A percentile compares a stretch with the other conserved stretches of the same genome.
These are phyloP conservation scores for Sorex fumeus DNA, from an alignment of 2,113 vertebrate species.

Conservation along the genomic window DNA sequence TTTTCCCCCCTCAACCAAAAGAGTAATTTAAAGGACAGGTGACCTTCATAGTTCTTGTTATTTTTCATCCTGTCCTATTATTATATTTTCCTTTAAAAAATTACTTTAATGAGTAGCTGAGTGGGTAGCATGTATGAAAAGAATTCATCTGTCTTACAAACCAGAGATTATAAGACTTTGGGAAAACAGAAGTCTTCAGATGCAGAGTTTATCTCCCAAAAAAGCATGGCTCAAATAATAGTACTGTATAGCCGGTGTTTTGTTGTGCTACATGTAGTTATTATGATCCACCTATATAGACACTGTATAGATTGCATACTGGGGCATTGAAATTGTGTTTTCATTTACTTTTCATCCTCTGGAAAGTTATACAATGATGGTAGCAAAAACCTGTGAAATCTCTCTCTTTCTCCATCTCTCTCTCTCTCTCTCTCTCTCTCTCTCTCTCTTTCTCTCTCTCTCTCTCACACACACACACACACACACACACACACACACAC, in stretches of 20 bases:
- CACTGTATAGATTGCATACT: neutral
- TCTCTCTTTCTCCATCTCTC: neutral
- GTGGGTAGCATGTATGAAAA: conserved; percentile 30
- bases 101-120: neutral
- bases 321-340: neutral
- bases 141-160: conserved; percentile 42
- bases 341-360: conserved; percentile 24
- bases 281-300: neutral
- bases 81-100: neutral
- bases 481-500: too few species aligned
- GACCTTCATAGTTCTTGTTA: conserved; percentile 7
- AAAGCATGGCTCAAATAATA: neutral
- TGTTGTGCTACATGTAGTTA: too few species aligned
- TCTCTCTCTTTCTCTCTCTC: too few species aligned
- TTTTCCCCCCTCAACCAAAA: neutral
- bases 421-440: too few species aligned
- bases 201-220: neutral
- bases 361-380: conserved; percentile 30
- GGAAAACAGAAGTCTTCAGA: conserved; percentile 46
- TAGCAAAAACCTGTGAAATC: conserved; percentile 53
- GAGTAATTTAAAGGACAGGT: conserved; percentile 57
- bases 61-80: conserved; percentile 28
- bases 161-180: conserved; percentile 19
- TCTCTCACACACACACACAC: neutral
- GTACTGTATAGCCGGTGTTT: neutral